Conservation (phyloP, 2,888 invertebrate genomes). For the Euproctis similis region DNA sequence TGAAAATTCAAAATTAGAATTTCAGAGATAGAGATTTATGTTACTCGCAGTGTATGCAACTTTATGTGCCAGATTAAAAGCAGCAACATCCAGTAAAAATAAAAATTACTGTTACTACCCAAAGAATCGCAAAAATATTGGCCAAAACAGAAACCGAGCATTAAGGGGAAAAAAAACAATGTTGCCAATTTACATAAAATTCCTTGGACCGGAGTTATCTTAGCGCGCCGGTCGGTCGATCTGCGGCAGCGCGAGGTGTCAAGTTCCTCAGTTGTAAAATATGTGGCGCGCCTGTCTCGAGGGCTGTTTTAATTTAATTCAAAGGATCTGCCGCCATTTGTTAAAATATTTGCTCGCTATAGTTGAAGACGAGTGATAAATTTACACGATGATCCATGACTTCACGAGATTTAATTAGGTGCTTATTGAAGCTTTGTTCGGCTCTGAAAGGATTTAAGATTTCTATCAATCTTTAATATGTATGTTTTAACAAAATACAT, state of each 20-base stretch:
- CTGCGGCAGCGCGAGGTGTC: constrained; percentile 28
- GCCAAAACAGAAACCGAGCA: constrained; percentile 8
- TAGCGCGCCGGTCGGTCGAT: constrained; percentile 18
- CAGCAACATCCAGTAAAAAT: no score
- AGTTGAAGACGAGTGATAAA: constrained; percentile 58
- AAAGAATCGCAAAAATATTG: constrained; percentile 20
- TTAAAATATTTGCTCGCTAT: constrained; percentile 41
- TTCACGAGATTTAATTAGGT: background rate
- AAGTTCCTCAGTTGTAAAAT: constrained; percentile 45
- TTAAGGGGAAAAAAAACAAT: constrained; percentile 29
- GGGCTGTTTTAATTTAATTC: constrained; percentile 60
- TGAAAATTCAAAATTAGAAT: no score
- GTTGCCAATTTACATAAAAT: constrained; percentile 61
- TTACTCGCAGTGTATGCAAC: no score
- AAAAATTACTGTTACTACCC: no score
- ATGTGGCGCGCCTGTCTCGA: constrained; percentile 41
- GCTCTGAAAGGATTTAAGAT: no score
- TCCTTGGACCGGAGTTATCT: constrained; percentile 34
- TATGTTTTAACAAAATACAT: no score
- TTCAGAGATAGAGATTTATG: no score
- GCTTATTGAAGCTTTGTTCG: no score
- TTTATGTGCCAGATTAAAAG: no score
- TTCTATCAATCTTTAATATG: no score
- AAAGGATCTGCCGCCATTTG: constrained; percentile 50
- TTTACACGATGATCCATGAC: constrained; percentile 33